A percentile compares a stretch with the other conserved stretches of the same genome.
Conservation (phyloP, 2,888 invertebrate genomes). For the Chesias legatella region DNA sequence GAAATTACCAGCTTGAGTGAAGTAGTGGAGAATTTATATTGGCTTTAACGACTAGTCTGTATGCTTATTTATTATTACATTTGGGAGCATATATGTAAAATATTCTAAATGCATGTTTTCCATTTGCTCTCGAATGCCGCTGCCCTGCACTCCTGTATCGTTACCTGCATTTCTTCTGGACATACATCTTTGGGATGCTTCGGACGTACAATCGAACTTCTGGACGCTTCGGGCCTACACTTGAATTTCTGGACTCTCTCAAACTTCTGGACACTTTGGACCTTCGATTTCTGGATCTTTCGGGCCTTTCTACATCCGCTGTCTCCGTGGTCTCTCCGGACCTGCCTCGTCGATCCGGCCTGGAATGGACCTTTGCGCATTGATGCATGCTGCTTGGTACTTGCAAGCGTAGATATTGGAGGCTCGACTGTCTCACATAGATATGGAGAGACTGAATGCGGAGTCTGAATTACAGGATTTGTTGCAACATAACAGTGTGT, state of each 20-base stretch:
- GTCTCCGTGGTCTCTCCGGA: too few relatives aligned
- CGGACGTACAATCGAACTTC: too few relatives aligned
- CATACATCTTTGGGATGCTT: constrained; percentile 4
- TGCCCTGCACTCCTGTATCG: constrained; percentile 10
- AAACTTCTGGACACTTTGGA: constrained; percentile 27
- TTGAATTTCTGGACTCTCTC: constrained; percentile 27
- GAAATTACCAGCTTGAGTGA: too few relatives aligned
- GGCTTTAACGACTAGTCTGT: too few relatives aligned
- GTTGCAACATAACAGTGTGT: constrained; percentile 83
- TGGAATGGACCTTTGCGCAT: constrained; percentile 6
- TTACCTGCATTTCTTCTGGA: constrained; percentile 6
- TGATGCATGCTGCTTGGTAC: constrained; percentile 13
- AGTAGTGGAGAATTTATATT: too few relatives aligned
- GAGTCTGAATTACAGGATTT: constrained; percentile 82
- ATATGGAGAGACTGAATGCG: constrained; percentile 82
- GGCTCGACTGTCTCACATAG: constrained; percentile 82
- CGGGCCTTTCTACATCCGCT: constrained; percentile 9
- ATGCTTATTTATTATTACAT: too few relatives aligned
- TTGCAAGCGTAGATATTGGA: constrained; percentile 76
- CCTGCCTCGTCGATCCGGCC: too few relatives aligned
- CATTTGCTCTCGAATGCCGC: constrained; percentile 43
- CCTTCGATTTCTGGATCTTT: constrained; percentile 20
- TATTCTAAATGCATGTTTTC: constrained; percentile 70
- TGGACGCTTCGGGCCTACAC: constrained; percentile 12
- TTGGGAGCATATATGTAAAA: too few relatives aligned